Evolutionary conservation across 2,797 vertebrate species (phyloP), one percentile per base, ranked within the genome.

Genomic region (Nyctibius grandis): DNA sequence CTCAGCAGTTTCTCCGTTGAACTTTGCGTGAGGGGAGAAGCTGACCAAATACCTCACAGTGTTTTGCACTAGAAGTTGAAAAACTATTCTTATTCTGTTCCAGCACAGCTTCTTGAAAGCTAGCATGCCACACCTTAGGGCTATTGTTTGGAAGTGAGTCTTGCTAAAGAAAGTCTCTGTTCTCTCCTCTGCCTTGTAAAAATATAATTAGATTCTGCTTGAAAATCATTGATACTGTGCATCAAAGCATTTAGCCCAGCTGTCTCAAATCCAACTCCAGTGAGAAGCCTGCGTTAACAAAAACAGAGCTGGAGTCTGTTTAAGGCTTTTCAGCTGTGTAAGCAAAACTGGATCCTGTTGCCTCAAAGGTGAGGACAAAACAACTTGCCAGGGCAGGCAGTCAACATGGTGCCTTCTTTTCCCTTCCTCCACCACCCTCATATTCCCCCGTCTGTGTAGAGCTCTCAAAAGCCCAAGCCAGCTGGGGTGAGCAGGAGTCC

Each of bases 271-370:
- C 40, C 42, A 67, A 1, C 47, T 89, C 72, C 54, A 67, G 67
- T 29, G 60, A 83, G 68, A 83, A 76, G 8, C n/a, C 63, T 76
- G 6, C 50, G 42, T 50, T 64, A 64, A 87, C n/a, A 60, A 57
- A 91, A 91, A 48, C 0, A 3, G 38, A 82, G 12, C 23, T 79
- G 75, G 15, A 47, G 23, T 15, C 59, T 51, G 5, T 57, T 72
- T 57, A 85, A 94, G 59, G 33, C 15, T 91, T 95, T 95, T 89
- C 84, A 89, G 74, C 67, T 85, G 75, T 69, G 50, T 79, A 87
- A 95, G 74, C 67, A 82, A 82, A 82, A 73, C 36, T 31, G 61
- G 82, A 92, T 38, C 67, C 29, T 61, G 23, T 25, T 91, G 81
- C 50, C 45, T 73, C 50, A 65, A 91, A 81, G 48, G 28, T 67